A percentile compares a stretch with the other conserved stretches of the same genome.
Conservation (phyloP, 2,113 vertebrate genomes). For the Brachyhypopomus occidentalis region DNA sequence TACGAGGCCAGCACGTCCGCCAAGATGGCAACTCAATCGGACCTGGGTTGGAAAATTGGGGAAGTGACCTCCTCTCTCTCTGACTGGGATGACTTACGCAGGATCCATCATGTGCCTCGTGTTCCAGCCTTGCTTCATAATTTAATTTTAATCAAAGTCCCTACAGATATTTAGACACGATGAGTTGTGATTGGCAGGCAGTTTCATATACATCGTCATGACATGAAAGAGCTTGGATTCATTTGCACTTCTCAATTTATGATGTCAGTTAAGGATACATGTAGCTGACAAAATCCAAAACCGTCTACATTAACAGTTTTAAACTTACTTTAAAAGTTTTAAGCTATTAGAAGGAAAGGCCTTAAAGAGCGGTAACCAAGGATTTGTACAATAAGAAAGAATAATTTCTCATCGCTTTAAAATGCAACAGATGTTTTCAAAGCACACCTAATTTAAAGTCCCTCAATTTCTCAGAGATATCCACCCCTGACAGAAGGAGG, state of each 20-base stretch:
- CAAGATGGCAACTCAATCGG: neutral
- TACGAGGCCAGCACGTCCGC: neutral
- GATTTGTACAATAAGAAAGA: neutral
- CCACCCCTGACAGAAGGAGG: neutral
- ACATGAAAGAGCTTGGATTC: constrained; percentile 3
- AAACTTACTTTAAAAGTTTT: neutral
- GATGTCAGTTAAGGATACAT: neutral
- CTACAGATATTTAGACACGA: neutral
- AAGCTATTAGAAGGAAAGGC: neutral
- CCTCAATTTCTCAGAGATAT: neutral
- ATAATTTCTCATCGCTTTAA: neutral
- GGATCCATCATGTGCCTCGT: neutral
- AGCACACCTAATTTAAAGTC: neutral
- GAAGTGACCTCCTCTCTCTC: neutral
- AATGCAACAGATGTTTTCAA: neutral
- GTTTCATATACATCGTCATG: neutral
- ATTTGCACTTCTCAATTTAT: neutral
- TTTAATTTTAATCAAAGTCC: neutral
- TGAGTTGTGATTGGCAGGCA: neutral
- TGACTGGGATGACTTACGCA: neutral
- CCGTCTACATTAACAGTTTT: neutral
- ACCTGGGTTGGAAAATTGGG: neutral
- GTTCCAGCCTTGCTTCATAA: neutral
- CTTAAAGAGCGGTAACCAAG: neutral
- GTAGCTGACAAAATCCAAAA: neutral